Evolutionary conservation across 2,113 vertebrate species (phyloP).

Genomic region (Hemibagrus wyckioides): DNA sequence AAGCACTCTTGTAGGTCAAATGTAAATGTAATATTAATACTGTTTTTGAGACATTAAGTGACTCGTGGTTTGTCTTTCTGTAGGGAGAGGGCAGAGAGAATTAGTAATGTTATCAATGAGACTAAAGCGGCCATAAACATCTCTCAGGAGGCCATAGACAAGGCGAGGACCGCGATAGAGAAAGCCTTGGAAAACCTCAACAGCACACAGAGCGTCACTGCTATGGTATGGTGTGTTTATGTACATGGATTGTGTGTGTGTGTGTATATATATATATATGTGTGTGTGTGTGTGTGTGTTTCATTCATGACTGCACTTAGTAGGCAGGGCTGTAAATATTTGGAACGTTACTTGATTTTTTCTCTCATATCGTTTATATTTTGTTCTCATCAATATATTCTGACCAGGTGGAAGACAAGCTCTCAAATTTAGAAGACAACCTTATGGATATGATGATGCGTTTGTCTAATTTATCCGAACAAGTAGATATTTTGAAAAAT

Average conservation of each 20-base stretch:
- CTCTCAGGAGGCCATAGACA: conserved; percentile 58
- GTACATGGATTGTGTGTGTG: conserved; percentile 1
- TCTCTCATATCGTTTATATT: background rate
- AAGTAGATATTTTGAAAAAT: conserved; percentile 67
- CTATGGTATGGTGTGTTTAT: conserved; percentile 55
- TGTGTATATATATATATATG: background rate
- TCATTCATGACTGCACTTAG: background rate
- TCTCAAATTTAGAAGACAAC: conserved; percentile 67
- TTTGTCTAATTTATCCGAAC: conserved; percentile 70
- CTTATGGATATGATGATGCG: conserved; percentile 70
- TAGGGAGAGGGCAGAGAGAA: conserved; percentile 71
- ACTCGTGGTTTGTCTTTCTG: conserved; percentile 30
- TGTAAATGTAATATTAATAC: too few relatives aligned
- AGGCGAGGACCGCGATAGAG: conserved; percentile 64
- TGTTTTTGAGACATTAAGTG: background rate
- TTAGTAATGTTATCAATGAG: conserved; percentile 60
- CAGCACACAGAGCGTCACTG: conserved; percentile 59
- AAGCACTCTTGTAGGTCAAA: too few relatives aligned
- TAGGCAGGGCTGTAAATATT: background rate
- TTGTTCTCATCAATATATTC: background rate
- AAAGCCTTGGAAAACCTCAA: conserved; percentile 64
- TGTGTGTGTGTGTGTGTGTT: background rate
- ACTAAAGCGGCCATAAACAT: conserved; percentile 67
- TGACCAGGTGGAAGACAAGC: conserved; percentile 65
- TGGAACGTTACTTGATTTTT: background rate